Base-by-base conservation (phyloP, 1,140 invertebrate genomes). In the Melipona quadrifasciata region DNA sequence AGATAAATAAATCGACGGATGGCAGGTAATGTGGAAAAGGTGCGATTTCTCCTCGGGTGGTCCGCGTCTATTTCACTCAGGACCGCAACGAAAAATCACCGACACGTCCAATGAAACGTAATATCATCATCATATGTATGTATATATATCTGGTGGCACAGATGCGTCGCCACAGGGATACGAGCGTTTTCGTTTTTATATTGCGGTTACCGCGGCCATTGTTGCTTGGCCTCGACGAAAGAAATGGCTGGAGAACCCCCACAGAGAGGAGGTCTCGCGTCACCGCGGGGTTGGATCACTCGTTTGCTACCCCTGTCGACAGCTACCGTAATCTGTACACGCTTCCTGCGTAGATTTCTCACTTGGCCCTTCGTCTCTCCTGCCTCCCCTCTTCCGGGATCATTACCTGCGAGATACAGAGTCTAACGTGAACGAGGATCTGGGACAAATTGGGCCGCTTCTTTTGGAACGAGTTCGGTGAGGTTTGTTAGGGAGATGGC, bases 251-350 rank as follows among this genome's bases (percentile, higher is more conserved):
- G 16, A 65, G 68, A 17, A 87, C 79, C 67, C 88, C 88, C 11
- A 75, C 19, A 12, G 87, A 70, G 88, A 39, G 51, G 51, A 82
- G 76, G 21, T 83, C 39, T 53, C 55, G 71, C 72, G n/a, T 70
- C 67, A 57, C 74, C 65, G 61, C 76, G 51, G 77, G 73, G 61
- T 82, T 78, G 39, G 34, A 31, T 76, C 68, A 80, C 83, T 79
- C 67, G 64, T 55, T 55, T 75, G 70, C 55, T 82, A 61, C 67
- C 85, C 85, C 88, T 89, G 88, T 90, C 88, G 75, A 89, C 88
- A 90, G 82, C 82, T 80, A 89, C 76, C 39, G 70, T 89, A 71
- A 89, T 89, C 81, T 78, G 87, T 84, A 88, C 72, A 21, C 34
- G 71, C 55, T 87, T 87, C 58, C 77, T 27, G 47, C 31, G 5